Evolutionary conservation across 92 coral and sea anemone genomes (phyloP), one percentile per base, ranked within the genome.

Genomic region (Porites evermanni): DNA sequence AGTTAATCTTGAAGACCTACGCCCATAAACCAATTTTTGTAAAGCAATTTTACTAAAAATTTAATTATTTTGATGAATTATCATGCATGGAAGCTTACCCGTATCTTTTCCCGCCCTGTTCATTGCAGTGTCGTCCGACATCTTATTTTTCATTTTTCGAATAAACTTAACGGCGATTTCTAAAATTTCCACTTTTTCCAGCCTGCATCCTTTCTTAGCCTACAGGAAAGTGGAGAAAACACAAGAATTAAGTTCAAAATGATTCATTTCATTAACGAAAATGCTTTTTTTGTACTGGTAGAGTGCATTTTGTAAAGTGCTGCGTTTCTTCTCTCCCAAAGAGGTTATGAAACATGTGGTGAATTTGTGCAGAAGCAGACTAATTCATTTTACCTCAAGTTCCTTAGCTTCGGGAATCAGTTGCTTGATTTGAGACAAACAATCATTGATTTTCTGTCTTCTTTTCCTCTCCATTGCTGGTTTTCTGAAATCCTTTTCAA

Each of bases 171-270:
- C 88, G 44, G 88, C 54, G 18, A 85, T 77, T 77, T 85, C 88
- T 8, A 85, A 61, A 54, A 85, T 78, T 77, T 85, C 88, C 3
- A 83, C 88, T 64, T 85, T 85, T 85, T 85, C 88, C 17, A 85
- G 88, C 60, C 83, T 85, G 12, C 88, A 76, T 7, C 88, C 88
- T 50, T 78, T 76, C 29, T 85, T 85, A 13, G 75, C 32, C 88
- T 85, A 59, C n/a, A 85, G 18, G 1, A 3, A 12, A 38, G 20
- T 29, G 24, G 24, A 70, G 47, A 81, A 17, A 32, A 23, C 17
- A 6, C 4, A 10, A 58, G 9, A 38, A 38, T 38, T 18, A 0
- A 80, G 85, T n/a, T 23, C 7, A 60, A 72, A 59, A 17, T 21
- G 53, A 24, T 18, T 23, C 32, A 9, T 17, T 77, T 3, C 21